Percentiles rank a stretch among this genome's conserved stretches.
Evolutionary conservation across 2,113 vertebrate species (phyloP).

Genomic region (Sprattus sprattus): DNA sequence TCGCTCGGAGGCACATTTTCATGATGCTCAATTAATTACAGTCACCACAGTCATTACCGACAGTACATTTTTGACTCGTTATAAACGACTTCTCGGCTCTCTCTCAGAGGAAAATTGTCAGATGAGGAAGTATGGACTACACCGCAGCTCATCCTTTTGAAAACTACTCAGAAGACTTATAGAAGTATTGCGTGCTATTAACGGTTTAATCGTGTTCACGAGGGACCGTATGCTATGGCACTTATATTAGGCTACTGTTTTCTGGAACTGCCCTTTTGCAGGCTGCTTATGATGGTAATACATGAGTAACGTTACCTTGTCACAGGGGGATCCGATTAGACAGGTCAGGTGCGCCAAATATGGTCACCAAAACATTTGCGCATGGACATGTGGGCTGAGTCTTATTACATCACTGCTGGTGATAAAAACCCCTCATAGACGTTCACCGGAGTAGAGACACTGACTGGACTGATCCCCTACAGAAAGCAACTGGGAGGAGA

Average conservation of each 20-base stretch:
- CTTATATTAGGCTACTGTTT: background rate
- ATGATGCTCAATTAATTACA: background rate
- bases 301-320: background rate
- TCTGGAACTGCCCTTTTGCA: background rate
- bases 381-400: constrained; percentile 59
- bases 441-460: constrained; percentile 27
- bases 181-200: background rate
- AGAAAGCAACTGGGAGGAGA: background rate
- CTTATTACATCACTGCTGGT: constrained; percentile 56
- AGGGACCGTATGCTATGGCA: background rate
- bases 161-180: no score
- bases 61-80: background rate
- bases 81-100: background rate
- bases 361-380: constrained; percentile 52
- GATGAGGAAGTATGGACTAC: background rate
- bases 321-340: background rate
- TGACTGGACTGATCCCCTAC: background rate
- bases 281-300: background rate
- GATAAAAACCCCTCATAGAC: constrained; percentile 45
- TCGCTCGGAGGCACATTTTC: background rate
- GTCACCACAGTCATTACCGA: background rate
- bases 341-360: constrained; percentile 21
- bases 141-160: background rate
- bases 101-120: background rate
- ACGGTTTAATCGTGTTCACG: background rate